phyloP scores from a whole-genome alignment of 2,113 vertebrate species.

The Emydocephalus ijimae region DNA sequence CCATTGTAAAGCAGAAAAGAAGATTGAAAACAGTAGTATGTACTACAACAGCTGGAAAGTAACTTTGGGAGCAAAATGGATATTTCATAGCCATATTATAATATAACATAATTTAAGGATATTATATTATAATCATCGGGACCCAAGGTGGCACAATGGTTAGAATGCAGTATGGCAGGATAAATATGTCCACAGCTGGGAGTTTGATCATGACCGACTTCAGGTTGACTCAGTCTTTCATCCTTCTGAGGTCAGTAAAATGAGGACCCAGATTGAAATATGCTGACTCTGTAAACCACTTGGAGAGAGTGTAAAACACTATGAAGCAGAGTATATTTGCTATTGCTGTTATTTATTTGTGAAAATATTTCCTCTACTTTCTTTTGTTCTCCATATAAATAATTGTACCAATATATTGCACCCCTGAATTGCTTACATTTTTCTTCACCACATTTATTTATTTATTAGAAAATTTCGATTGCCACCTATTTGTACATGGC shows the following conservation, averaged over 20 bases:
- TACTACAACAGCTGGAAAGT: not conserved
- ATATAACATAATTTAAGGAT: not conserved
- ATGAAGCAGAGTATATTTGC: not conserved
- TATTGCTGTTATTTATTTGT: not conserved
- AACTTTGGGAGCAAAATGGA: not conserved
- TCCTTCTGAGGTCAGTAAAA: not conserved
- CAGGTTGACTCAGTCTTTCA: not conserved
- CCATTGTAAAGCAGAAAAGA: not conserved
- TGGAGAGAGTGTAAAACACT: not conserved
- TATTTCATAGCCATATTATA: not conserved
- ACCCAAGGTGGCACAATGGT: not conserved
- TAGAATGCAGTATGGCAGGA: not conserved
- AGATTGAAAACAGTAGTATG: not conserved
- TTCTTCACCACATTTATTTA: not conserved
- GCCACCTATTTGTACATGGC: too few relatives aligned
- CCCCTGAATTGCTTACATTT: not conserved
- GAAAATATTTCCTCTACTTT: not conserved
- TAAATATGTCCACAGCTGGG: not conserved
- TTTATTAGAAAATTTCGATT: too few relatives aligned
- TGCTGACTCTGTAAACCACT: not conserved
- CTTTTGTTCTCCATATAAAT: not conserved
- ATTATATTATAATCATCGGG: not conserved
- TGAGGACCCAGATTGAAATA: not conserved
- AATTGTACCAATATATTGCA: not conserved
- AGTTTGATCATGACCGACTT: not conserved